phyloP scores from a whole-genome alignment of 1,140 invertebrate species.

The Cotesia vestalis region DNA sequence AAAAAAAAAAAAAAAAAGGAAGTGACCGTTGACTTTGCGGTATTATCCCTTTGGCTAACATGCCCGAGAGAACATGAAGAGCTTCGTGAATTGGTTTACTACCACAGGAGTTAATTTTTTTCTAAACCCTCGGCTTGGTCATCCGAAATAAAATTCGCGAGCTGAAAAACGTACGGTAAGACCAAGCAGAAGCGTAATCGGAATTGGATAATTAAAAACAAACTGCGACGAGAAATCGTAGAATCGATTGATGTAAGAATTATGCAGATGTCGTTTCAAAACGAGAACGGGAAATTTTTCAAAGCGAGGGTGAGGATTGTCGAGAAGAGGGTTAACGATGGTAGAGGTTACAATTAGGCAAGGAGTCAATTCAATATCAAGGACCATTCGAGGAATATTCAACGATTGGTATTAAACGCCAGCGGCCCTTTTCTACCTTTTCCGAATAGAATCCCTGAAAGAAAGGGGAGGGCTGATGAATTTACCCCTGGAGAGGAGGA shows the following conservation, averaged over 20 bases:
- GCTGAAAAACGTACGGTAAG: no score
- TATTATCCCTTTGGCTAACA: conserved; percentile 31
- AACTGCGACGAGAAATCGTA: conserved; percentile 48
- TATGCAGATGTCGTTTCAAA: conserved; percentile 57
- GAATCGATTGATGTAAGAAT: conserved; percentile 61
- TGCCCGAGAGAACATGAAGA: conserved; percentile 46
- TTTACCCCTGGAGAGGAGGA: not conserved
- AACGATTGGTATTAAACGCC: conserved; percentile 61
- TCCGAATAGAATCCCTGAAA: not conserved
- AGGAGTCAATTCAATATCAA: conserved; percentile 65
- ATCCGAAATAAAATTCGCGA: conserved; percentile 15
- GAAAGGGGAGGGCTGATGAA: not conserved
- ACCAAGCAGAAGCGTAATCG: no score
- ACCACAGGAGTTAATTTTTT: conserved; percentile 47
- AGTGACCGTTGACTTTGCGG: conserved; percentile 17
- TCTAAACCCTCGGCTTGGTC: conserved; percentile 23
- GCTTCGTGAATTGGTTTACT: conserved; percentile 39
- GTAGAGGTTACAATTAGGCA: conserved; percentile 64
- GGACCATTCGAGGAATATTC: conserved; percentile 62
- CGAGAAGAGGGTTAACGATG: conserved; percentile 38
- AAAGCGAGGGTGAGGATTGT: not conserved
- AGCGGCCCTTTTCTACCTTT: conserved; percentile 40
- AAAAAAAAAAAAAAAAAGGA: not conserved
- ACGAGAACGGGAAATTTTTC: no score
- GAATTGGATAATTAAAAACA: conserved; percentile 24